These are phyloP conservation scores for Pemphredon lugubris DNA, from an alignment of 2,888 invertebrate genomes.

Conservation along the genomic window DNA sequence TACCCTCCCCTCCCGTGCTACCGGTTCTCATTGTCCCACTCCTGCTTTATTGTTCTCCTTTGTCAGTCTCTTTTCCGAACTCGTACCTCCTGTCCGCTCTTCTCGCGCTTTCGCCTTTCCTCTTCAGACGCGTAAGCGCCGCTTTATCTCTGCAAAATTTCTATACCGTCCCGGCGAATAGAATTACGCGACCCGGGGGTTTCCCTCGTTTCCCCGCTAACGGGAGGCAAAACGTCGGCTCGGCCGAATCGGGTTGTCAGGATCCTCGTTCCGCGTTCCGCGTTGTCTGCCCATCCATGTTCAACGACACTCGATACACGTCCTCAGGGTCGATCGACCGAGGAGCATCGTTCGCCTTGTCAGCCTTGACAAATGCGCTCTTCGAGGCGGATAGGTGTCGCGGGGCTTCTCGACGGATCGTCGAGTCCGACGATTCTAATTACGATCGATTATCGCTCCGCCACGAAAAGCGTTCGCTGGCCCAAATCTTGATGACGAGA, in stretches of 20 bases:
- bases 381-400: slow-evolving; percentile 27
- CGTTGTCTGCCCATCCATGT: too few species aligned
- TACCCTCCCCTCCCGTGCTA: slow-evolving; percentile 47
- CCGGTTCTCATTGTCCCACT: slow-evolving; percentile 65
- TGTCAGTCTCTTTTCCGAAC: slow-evolving; percentile 53
- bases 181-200: too few species aligned
- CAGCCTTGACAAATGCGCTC: slow-evolving; percentile 20
- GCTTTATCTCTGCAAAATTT: too few species aligned
- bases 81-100: slow-evolving; percentile 23
- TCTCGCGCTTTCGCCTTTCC: slow-evolving; percentile 17
- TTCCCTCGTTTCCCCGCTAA: too few species aligned
- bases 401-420: slow-evolving; percentile 24
- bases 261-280: too few species aligned
- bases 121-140: neutral
- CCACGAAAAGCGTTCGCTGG: too few species aligned
- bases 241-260: too few species aligned
- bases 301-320: slow-evolving; percentile 37
- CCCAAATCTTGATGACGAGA: too few species aligned
- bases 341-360: slow-evolving; percentile 33
- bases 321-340: too few species aligned
- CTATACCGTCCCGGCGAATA: too few species aligned
- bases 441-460: slow-evolving; percentile 46
- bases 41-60: slow-evolving; percentile 55
- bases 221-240: too few species aligned
- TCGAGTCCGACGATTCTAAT: slow-evolving; percentile 41